These are phyloP conservation scores for Cheilosia urbana DNA, from an alignment of 2,888 invertebrate genomes.

Conservation along the genomic window DNA sequence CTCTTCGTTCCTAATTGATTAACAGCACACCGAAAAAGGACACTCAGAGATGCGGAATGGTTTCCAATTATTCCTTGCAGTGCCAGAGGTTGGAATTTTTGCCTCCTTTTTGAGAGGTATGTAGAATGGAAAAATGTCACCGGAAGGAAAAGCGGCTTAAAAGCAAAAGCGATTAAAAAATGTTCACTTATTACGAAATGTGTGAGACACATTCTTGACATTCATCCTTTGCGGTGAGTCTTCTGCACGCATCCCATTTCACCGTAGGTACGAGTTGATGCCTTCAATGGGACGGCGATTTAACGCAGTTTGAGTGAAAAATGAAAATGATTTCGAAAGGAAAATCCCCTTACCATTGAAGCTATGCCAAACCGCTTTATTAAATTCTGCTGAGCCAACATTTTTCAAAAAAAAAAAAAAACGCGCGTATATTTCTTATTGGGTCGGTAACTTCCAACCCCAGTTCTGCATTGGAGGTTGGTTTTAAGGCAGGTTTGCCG, in stretches of 20 bases:
- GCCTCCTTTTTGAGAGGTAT: not conserved
- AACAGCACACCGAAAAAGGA: constrained; percentile 16
- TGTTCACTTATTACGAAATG: constrained; percentile 29
- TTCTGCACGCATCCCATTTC: not conserved
- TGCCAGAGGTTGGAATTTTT: not conserved
- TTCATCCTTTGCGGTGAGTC: constrained; percentile 4
- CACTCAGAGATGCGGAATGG: constrained; percentile 16
- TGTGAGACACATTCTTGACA: constrained; percentile 34
- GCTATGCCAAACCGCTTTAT: constrained; percentile 59
- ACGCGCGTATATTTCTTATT: too few species aligned
- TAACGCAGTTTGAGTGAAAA: constrained; percentile 23
- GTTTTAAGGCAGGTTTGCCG: not conserved
- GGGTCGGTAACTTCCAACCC: constrained; percentile 11
- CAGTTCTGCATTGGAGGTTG: constrained; percentile 1
- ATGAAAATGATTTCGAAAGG: constrained; percentile 31
- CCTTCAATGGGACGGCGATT: constrained; percentile 21
- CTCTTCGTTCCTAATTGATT: constrained; percentile 52
- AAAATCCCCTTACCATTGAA: constrained; percentile 9
- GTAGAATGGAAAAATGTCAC: not conserved
- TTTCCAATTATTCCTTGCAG: constrained; percentile 46
- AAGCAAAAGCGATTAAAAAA: constrained; percentile 48
- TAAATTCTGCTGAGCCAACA: constrained; percentile 59
- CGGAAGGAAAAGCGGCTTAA: constrained; percentile 43
- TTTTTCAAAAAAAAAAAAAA: constrained; percentile 5
- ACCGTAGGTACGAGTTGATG: not conserved